These are phyloP conservation scores for Chrysemys picta DNA, from an alignment of 2,113 vertebrate genomes.

Conservation along the genomic window DNA sequence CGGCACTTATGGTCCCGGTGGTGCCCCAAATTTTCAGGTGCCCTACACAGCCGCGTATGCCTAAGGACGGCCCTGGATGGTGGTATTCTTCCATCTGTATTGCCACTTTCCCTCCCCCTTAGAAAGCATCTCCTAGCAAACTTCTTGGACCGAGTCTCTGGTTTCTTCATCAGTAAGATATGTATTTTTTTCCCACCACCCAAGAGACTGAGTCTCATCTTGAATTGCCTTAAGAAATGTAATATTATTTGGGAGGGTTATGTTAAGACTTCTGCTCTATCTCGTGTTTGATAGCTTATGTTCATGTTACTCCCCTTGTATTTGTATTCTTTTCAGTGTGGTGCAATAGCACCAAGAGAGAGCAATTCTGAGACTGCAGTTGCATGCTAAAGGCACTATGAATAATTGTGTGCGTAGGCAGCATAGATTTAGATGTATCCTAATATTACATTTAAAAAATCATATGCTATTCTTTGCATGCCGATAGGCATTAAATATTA, in stretches of 20 bases:
- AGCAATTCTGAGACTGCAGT: too few relatives aligned
- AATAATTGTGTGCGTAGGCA: neutral
- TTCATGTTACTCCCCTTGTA: neutral
- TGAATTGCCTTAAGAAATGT: neutral
- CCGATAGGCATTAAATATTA: neutral
- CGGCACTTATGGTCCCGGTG: too few relatives aligned
- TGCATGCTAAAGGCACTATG: slow-evolving; percentile 90
- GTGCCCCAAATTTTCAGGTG: too few relatives aligned
- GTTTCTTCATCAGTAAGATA: too few relatives aligned
- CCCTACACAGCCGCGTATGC: too few relatives aligned
- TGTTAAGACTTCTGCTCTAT: neutral
- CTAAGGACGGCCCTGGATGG: too few relatives aligned
- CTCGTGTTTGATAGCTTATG: neutral
- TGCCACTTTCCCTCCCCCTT: too few relatives aligned
- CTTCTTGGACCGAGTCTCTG: too few relatives aligned
- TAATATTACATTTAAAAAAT: neutral
- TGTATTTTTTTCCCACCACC: neutral
- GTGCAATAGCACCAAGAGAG: neutral
- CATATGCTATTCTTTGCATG: neutral
- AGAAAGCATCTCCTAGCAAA: too few relatives aligned
- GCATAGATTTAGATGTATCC: neutral
- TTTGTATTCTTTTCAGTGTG: neutral
- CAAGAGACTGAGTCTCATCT: neutral
- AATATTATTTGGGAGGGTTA: neutral
- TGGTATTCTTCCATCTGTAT: too few relatives aligned